A percentile compares a stretch with the other conserved stretches of the same genome.
Evolutionary conservation across 2,797 vertebrate genomes (phyloP).

Genomic region (Clamator glandarius): DNA sequence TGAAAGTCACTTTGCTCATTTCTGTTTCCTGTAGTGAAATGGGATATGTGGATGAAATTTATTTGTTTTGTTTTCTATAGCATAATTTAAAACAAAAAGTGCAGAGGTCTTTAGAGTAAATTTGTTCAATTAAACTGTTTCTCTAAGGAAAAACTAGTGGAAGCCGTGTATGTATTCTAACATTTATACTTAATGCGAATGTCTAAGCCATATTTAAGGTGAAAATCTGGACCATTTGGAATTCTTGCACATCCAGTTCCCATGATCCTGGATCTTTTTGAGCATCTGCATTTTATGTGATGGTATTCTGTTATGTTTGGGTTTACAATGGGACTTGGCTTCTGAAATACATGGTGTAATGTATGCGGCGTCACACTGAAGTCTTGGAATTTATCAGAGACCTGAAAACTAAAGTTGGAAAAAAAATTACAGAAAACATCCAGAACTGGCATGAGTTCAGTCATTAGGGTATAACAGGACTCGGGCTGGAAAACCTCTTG

Average conservation of each 20-base stretch:
- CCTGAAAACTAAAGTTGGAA: neutral
- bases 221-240: neutral
- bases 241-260: neutral
- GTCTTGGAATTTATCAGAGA: neutral
- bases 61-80: too few species aligned
- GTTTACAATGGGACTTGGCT: neutral
- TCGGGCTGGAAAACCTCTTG: neutral
- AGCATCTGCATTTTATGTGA: neutral
- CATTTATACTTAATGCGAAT: neutral
- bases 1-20: neutral
- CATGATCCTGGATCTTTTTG: neutral
- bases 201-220: neutral
- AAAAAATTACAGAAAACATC: neutral
- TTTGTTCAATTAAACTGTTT: neutral
- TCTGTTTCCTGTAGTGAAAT: neutral
- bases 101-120: neutral
- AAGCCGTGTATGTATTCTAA: neutral
- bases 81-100: too few species aligned
- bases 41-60: neutral
- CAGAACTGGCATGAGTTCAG: rapidly evolving
- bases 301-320: neutral
- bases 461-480: neutral
- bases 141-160: neutral
- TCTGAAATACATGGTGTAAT: neutral
- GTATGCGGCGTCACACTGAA: rapidly evolving